Evolutionary conservation across 2,113 vertebrate species (phyloP), one percentile per base, ranked within the genome.

Genomic region (Penelope pileata): DNA sequence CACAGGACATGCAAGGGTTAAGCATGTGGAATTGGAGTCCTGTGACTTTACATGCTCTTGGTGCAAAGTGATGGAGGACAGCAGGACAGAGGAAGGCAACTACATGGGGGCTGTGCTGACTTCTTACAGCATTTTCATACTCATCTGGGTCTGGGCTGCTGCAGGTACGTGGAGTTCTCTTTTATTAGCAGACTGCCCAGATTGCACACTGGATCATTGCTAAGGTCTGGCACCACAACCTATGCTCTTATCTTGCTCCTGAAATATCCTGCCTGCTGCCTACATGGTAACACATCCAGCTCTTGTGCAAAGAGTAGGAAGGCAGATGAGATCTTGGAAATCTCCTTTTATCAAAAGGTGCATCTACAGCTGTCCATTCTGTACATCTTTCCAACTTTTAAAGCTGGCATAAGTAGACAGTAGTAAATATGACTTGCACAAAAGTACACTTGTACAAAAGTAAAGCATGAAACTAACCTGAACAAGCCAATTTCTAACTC

Each of bases 401-500:
- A 90, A 80, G 9, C 6, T n/a, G n/a, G 30, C 43, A 51, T 83
- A 91, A 93, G 80, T 13, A 69, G 64, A 45, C 10, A 58, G 53
- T 45, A 76, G 30, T 62, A 83, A 86, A 42, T 32, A 64, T 26
- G 62, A 79, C 53, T 75, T 78, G 21, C 34, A 92, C 80, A 78
- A 77, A 92, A 26, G 53, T n/a, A n/a, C n/a, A 34, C 24, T 29
- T 38, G 4, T 38, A 74, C 63, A 83, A 83, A 88, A 94, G 60
- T 16, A 24, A 80, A 66, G 30, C 72, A 50, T 74, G 72, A 80
- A 86, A 83, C 22, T 59, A 93, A 63, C 9, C 21, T 1, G 13
- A 87, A 82, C 85, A 18, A 78, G 32, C 15, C 64, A 81, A 59
- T 91, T 92, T 90, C 54, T 69, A 74, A 74, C 30, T 24, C 58